phyloP scores from a whole-genome alignment of 2,888 invertebrate species.

The Eristalis pertinax region DNA sequence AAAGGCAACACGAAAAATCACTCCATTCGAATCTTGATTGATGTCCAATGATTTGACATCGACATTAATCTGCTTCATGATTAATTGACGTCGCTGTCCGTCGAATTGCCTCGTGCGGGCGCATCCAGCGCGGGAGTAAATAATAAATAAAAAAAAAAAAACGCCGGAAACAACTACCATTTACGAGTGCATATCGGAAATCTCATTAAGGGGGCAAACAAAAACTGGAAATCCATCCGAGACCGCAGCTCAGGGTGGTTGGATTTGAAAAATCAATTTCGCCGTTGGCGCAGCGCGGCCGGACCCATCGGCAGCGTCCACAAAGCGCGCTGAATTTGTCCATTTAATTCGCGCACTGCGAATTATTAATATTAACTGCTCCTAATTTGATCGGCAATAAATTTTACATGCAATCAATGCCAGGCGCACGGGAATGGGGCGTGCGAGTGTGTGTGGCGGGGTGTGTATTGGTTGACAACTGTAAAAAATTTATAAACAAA shows the following conservation, averaged over 20 bases:
- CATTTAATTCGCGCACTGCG: slow-evolving; percentile 10
- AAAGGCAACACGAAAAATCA: slow-evolving; percentile 20
- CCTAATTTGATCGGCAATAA: slow-evolving; percentile 43
- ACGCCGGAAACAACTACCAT: slow-evolving; percentile 7
- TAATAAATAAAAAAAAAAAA: neutral
- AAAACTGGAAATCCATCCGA: neutral
- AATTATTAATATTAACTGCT: slow-evolving; percentile 45
- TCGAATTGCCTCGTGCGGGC: neutral
- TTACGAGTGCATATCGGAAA: neutral
- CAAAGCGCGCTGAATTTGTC: neutral
- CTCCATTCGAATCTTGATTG: slow-evolving; percentile 38
- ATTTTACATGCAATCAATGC: slow-evolving; percentile 49
- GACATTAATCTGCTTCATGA: slow-evolving; percentile 28
- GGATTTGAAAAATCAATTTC: slow-evolving; percentile 8
- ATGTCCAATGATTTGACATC: slow-evolving; percentile 47
- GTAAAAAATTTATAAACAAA: slow-evolving; percentile 38
- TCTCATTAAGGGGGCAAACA: neutral
- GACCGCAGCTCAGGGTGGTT: neutral
- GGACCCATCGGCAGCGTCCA: neutral
- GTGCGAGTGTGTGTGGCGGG: neutral
- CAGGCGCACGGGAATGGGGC: neutral
- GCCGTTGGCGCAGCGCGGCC: neutral
- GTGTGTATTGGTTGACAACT: slow-evolving; percentile 11
- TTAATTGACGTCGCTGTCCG: slow-evolving; percentile 28
- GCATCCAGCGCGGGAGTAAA: neutral